Evolutionary conservation across 2,888 invertebrate genomes (phyloP), one percentile per base, ranked within the genome.

Genomic region (Nomada ferruginata): DNA sequence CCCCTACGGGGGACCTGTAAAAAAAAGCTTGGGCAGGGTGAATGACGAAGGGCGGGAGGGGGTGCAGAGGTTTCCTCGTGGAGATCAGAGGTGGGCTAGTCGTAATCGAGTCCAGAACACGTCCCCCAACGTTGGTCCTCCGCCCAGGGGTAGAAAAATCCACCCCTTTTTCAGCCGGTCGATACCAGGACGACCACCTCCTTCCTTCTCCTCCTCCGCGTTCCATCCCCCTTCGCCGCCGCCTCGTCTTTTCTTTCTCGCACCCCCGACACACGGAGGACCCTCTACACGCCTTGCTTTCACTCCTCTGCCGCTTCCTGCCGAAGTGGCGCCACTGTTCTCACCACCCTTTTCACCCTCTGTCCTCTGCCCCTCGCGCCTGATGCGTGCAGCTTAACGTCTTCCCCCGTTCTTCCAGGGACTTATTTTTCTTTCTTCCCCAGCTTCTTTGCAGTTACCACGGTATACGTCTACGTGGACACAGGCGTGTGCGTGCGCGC

Each of bases 101-200:
- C 75, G 84, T 83, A 74, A 85, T 81, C 74, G 82, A 82, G 86
- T 88, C 82, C 88, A 83, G 87, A 85, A 88, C 88, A 84, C 84
- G 84, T 86, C 83, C 86, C 84, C 84, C 85, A 71, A 73, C 76
- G 76, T 78, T 71, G 83, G 84, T 88, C 88, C 88, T 88, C 88
- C 88, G 88, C 88, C 88, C 88, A 88, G 87, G 84, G 84, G 78
- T 85, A 89, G 91, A 92, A 93, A 93, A 93, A 92, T 92, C 92
- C 92, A 92, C 92, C 92, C 92, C 91, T 88, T 92, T 91, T 90
- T 87, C 89, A 89, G 90, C 84, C 93, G 93, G 92, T 93, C 93
- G 93, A 93, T 93, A 93, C 89, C 89, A 89, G 90, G 90, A 91
- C 91, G 89, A 86, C 89, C 90, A 80, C 84, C 87, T 82, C 84